Base-by-base conservation (phyloP, 2,113 vertebrate species). In the Pangasianodon hypophthalmus region DNA sequence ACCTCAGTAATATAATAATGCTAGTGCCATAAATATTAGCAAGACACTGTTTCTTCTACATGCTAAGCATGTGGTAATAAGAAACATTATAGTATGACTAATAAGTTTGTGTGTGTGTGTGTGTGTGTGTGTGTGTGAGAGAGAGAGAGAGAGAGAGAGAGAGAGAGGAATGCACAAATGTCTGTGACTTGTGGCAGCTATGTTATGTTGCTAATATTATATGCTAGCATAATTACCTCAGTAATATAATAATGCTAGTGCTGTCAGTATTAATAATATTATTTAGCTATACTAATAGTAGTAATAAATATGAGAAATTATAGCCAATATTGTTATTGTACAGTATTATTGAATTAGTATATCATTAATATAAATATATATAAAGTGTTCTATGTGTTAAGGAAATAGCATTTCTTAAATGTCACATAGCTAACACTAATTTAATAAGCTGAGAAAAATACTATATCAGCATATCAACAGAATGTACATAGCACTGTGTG, bases 41-140 rank as follows among this genome's bases (percentile, higher is more conserved):
- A 75, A 19, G 32, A 75, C 9, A 19, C 37, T 75, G 37, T 41
- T 46, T 26, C 41, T 46, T 77, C 7, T 71, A 67, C 26, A 10
- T 67, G 64, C 64, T n/a, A 67, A n/a, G 64, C n/a, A 21, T 75
- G 69, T n/a, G 32, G 14, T 37, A 71, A 37, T 37, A 71, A 19
- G 14, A 77, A 77, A 46, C 19, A 37, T 37, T 32, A 71, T 11
- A 46, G 41, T 77, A 26, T 77, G 21, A 46, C 3, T 46, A 46
- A 77, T 50, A 14, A 9, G 44, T 79, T 3, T 77, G 9, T 77
- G 8, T 77, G 4, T 77, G 41, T 77, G 41, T 77, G 73, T 77
- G 73, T 77, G 73, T 73, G 69, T 73, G 69, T 71, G 67, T 71
- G 62, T 62, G 60, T 94, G 93, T 95, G 71, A 60, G 58, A n/a